A percentile compares a stretch with the other conserved stretches of the same genome.
Conservation (phyloP, 2,797 vertebrate species). For the Eospalax fontanierii region DNA sequence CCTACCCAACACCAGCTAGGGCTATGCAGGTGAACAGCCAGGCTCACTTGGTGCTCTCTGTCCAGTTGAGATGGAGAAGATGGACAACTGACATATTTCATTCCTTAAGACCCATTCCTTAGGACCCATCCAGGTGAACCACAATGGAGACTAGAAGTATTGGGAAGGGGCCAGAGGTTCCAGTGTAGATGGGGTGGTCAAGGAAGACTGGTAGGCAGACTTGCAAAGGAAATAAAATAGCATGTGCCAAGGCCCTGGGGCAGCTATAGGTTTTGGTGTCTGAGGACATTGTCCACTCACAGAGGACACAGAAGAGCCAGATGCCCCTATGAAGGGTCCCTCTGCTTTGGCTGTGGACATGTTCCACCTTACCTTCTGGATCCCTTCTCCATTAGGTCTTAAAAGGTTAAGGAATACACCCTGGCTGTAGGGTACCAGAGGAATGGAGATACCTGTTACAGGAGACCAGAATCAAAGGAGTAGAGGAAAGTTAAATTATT, state of each 20-base stretch:
- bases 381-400: neutral
- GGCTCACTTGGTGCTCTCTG: fast-evolving
- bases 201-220: neutral
- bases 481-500: neutral
- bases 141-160: neutral
- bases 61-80: neutral
- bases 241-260: neutral
- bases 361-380: too few species aligned
- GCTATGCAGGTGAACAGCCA: too few species aligned
- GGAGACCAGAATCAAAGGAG: neutral
- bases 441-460: neutral
- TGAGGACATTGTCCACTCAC: neutral
- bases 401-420: neutral
- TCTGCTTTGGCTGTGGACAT: fast-evolving
- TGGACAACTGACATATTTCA: too few species aligned
- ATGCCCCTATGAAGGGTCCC: fast-evolving
- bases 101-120: too few species aligned
- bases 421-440: fast-evolving
- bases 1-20: neutral
- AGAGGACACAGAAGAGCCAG: neutral
- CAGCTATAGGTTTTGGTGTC: neutral
- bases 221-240: neutral
- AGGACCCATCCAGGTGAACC: fast-evolving
- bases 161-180: too few species aligned
- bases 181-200: fast-evolving